These are phyloP conservation scores for Eupithecia dodoneata DNA, from an alignment of 2,888 invertebrate genomes.

Conservation along the genomic window DNA sequence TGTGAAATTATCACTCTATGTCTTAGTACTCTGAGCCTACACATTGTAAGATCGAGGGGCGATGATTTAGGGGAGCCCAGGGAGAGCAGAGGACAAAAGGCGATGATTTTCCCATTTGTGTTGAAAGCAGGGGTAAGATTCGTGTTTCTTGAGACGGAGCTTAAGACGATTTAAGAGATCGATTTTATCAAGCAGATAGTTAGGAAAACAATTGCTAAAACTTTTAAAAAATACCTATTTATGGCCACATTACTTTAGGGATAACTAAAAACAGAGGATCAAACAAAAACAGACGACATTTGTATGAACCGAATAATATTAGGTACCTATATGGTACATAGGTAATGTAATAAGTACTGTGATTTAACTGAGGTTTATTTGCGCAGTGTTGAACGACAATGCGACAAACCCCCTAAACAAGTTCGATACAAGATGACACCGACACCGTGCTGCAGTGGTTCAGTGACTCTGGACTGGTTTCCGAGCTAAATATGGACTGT, in stretches of 20 bases:
- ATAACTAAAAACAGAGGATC: no score
- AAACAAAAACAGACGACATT: no score
- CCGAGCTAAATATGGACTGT: conserved; percentile 29
- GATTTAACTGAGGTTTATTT: not conserved
- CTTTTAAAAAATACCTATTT: not conserved
- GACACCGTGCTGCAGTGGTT: conserved; percentile 22
- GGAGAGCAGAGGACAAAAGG: conserved; percentile 23
- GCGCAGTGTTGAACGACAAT: not conserved
- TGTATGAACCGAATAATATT: no score
- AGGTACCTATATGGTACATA: not conserved
- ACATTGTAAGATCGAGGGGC: conserved; percentile 24
- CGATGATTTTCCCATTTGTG: conserved; percentile 25
- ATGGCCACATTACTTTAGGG: not conserved
- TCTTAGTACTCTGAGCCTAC: no score
- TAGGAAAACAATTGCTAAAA: not conserved
- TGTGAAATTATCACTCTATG: no score
- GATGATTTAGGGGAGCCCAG: conserved; percentile 18
- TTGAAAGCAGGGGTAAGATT: conserved; percentile 14
- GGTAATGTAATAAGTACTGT: not conserved
- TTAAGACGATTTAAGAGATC: not conserved
- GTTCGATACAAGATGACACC: conserved; percentile 35
- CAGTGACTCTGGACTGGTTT: conserved; percentile 38
- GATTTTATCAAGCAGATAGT: not conserved
- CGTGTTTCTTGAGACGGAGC: conserved; percentile 7
- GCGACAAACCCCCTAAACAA: conserved; percentile 26